Conservation (phyloP, 2,113 vertebrate genomes). For the Proteles cristata region DNA sequence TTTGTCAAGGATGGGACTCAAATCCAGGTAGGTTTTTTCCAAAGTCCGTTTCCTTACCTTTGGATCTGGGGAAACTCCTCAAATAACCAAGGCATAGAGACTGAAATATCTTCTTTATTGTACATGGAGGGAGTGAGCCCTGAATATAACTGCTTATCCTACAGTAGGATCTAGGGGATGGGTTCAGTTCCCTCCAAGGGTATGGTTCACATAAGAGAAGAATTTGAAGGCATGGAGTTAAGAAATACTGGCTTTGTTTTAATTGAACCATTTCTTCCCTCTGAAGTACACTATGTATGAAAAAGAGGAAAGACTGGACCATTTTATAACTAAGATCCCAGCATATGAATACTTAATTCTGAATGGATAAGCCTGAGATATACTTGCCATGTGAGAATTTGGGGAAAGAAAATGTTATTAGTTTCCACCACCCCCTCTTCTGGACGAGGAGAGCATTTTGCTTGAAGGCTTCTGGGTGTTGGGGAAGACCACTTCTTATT, state of each 20-base stretch:
- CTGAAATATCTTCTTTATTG: background rate
- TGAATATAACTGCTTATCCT: background rate
- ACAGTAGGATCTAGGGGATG: background rate
- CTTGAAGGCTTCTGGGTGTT: background rate
- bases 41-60: background rate
- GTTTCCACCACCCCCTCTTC: background rate
- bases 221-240: constrained; percentile 14
- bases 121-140: background rate
- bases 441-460: background rate
- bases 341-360: background rate
- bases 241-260: background rate
- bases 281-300: background rate
- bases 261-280: background rate
- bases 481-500: background rate
- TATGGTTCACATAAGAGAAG: constrained; percentile 1
- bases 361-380: background rate
- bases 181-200: background rate
- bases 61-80: background rate
- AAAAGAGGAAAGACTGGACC: background rate
- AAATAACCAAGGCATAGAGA: background rate
- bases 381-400: constrained; percentile 11
- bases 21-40: background rate
- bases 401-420: background rate
- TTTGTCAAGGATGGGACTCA: background rate
- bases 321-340: background rate